Base-by-base conservation (phyloP, 2,888 invertebrate genomes). In the Eupithecia inturbata region DNA sequence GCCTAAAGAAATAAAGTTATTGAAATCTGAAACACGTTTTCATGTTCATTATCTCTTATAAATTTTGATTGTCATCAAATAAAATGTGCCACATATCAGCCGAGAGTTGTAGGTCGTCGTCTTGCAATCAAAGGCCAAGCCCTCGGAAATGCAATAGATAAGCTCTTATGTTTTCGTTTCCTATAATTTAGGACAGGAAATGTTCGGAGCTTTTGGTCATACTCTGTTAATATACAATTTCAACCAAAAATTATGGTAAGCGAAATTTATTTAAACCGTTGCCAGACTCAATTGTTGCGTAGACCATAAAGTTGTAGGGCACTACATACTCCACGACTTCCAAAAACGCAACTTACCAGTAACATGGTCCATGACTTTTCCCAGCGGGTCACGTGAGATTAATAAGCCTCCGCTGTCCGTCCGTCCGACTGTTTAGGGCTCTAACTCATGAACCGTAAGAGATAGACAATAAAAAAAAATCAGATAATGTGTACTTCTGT, bases 121-220 rank as follows among this genome's bases (percentile, higher is more conserved):
- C 67, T 63, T 57, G 67, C 53, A 67, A 72, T 72, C 70, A 63
- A 26, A 69, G 75, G 72, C 62, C 72, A 64, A 72, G 72, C 75
- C 75, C 70, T 70, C 63, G 66, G 63, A 68, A 69, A 62, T 66
- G 39, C 12, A 26, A 68, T 31, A 70, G 70, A 75, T 70, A 67
- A 60, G 31, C 31, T 22, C 10, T 53, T 64, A 60, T 70, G 49
- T 62, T 45, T 71, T 19, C 70, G 68, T 67, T 71, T 60, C 66
- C 71, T 64, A 60, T 64, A 63, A 64, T 68, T 49, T 22, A 63
- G 62, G 1, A 31, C 68, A 70, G 74, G 74, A 74, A 73, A 64
- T 67, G 67, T 31, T 67, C 71, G 74, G 71, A 60, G 57, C 68
- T 74, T 73, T 68, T 71, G 73, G 70, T 70, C 57, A 7, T n/a